Percentiles rank a stretch among this genome's conserved stretches.
These are phyloP conservation scores for Hirtodrosophila duncani DNA, from an alignment of 2,888 invertebrate genomes.

Conservation along the genomic window DNA sequence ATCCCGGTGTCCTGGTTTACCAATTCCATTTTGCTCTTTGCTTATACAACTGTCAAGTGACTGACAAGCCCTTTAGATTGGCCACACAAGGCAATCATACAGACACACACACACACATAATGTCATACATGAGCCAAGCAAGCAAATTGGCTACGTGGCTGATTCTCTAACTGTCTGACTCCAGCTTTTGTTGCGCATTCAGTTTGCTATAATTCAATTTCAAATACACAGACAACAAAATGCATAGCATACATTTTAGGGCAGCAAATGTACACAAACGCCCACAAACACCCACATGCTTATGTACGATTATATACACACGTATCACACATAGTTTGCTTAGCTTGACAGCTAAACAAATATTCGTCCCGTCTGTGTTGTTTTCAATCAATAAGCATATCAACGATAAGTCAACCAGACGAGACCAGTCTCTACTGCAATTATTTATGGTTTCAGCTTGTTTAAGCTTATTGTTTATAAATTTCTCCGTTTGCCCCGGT, in stretches of 20 bases:
- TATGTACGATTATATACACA: slow-evolving; percentile 7
- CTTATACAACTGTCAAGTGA: slow-evolving; percentile 56
- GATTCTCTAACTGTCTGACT: slow-evolving; percentile 24
- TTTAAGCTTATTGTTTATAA: too few species aligned
- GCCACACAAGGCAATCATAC: slow-evolving; percentile 3
- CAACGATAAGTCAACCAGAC: neutral
- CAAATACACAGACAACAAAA: slow-evolving; percentile 19
- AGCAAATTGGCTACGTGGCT: slow-evolving; percentile 56
- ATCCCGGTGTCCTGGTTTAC: slow-evolving; percentile 18
- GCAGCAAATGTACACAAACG: slow-evolving; percentile 11
- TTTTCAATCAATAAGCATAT: slow-evolving; percentile 24
- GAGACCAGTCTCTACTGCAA: too few species aligned
- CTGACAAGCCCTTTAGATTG: slow-evolving; percentile 34
- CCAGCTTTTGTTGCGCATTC: slow-evolving; percentile 46
- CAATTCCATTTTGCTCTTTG: slow-evolving; percentile 9
- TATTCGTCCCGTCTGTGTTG: slow-evolving; percentile 1
- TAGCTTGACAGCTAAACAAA: slow-evolving; percentile 1
- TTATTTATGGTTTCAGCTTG: too few species aligned
- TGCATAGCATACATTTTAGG: slow-evolving; percentile 24
- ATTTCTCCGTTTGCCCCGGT: slow-evolving; percentile 4
- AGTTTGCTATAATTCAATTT: slow-evolving; percentile 61
- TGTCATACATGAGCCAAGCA: slow-evolving; percentile 17
- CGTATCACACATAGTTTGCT: slow-evolving; percentile 3
- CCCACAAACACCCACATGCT: too few species aligned
- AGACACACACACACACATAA: slow-evolving; percentile 14